Evolutionary conservation across 2,797 vertebrate species (phyloP).

Genomic region (Micropoecilia bifurca): DNA sequence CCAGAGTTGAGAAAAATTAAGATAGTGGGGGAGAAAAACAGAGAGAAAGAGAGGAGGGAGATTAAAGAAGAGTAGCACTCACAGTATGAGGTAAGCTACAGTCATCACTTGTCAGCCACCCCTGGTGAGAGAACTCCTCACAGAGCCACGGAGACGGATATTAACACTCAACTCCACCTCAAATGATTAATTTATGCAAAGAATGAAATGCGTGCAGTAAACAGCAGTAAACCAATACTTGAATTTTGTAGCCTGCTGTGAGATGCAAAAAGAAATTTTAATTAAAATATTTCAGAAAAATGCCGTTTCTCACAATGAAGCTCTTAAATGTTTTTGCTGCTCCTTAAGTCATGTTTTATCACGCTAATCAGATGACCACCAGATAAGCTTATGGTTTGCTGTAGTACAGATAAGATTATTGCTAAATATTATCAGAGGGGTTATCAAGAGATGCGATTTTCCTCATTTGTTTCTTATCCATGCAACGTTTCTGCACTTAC

Average conservation of each 20-base stretch:
- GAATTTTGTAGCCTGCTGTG: constrained; percentile 6
- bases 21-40: constrained; percentile 64
- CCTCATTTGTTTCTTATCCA: background rate
- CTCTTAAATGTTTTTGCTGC: background rate
- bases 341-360: background rate
- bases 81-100: constrained; percentile 78
- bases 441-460: background rate
- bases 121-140: constrained; percentile 69
- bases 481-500: background rate
- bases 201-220: constrained; percentile 24
- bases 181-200: constrained; percentile 54
- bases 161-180: constrained; percentile 65
- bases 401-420: background rate
- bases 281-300: background rate
- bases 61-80: constrained; percentile 80
- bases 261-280: constrained; percentile 8
- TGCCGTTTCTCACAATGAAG: background rate
- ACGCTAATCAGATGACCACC: background rate
- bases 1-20: constrained; percentile 78
- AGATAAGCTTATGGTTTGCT: background rate
- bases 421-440: background rate
- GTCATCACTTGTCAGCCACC: constrained; percentile 75
- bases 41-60: constrained; percentile 59
- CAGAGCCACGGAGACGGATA: constrained; percentile 75
- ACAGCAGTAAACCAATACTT: constrained; percentile 33